Evolutionary conservation across 2,888 invertebrate species (phyloP), one percentile per base, ranked within the genome.

Genomic region (Idaea dimidiata): DNA sequence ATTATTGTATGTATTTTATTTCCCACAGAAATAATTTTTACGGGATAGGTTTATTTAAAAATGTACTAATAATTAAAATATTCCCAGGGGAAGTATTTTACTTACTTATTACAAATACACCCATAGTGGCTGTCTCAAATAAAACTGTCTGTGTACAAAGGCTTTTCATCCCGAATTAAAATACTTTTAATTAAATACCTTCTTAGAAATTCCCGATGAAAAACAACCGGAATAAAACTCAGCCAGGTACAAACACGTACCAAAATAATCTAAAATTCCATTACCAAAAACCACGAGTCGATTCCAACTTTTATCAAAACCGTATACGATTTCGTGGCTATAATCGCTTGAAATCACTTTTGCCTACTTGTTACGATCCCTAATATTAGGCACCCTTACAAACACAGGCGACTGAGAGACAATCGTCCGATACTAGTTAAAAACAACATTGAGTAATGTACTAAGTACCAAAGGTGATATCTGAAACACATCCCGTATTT

Each of bases 311-410:
- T 17, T 18, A 17, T 18, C 18, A 18, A 56, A 56, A 56, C 56
- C 18, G 56, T 56, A 17, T 17, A 54, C 54, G 16, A 56, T 56
- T 56, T 56, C 56, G 56, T 56, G 7, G 17, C 7, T 56, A 56
- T 17, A 56, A 56, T 56, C 56, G 56, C 56, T 17, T 18, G 56
- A 56, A 56, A 56, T 56, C 56, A 56, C 56, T 56, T 56, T 56
- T 56, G 56, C 56, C 18, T 16, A 18, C 18, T 56, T 56, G 17
- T 43, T 43, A 43, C 43, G 43, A 43, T 43, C 43, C 43, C 43
- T 43, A 43, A 43, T 43, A 43, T 14, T 43, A 14, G 14, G 14
- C 14, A 43, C 43, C 43, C 43, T 43, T 43, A 10, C 14, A 14
- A 43, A 43, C 10, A 10, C 43, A 5, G 10, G 10, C 43, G 8